Conservation (phyloP, 2,797 vertebrate genomes). For the Schizopygopsis malacanthus region DNA sequence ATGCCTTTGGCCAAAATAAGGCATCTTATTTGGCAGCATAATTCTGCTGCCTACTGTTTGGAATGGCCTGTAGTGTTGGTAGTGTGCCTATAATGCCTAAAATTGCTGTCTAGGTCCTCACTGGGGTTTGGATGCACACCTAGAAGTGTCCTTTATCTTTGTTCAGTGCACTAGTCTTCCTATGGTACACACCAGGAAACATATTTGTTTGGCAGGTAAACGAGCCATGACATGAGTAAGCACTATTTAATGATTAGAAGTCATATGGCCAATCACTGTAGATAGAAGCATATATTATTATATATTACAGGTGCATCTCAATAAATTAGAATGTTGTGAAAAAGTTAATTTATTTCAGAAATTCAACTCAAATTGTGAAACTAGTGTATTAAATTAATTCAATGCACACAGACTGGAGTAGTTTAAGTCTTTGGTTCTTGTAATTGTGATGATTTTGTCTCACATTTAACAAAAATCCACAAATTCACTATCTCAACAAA, state of each 20-base stretch:
- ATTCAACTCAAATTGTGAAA: too few relatives aligned
- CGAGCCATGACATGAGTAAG: constrained; percentile 10
- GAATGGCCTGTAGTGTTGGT: constrained; percentile 28
- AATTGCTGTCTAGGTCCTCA: constrained; percentile 23
- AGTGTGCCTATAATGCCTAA: constrained; percentile 14
- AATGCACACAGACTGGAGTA: too few relatives aligned
- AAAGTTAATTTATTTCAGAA: too few relatives aligned
- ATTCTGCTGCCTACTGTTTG: constrained; percentile 27
- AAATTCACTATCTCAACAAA: too few relatives aligned
- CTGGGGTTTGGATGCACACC: constrained; percentile 14
- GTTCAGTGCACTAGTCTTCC: constrained; percentile 15
- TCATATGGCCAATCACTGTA: neutral
- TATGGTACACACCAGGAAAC: constrained; percentile 11
- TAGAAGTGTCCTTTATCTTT: constrained; percentile 35
- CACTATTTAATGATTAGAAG: constrained; percentile 1
- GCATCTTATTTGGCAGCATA: constrained; percentile 35
- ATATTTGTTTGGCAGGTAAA: constrained; percentile 5
- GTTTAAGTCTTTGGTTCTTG: too few relatives aligned
- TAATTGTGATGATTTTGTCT: too few relatives aligned
- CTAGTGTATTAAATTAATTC: too few relatives aligned
- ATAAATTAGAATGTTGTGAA: too few relatives aligned
- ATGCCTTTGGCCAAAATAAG: constrained; percentile 29
- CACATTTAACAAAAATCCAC: too few relatives aligned
- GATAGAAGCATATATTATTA: neutral
- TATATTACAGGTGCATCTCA: neutral